Evolutionary conservation across 2,113 vertebrate genomes (phyloP), one percentile per base, ranked within the genome.

Genomic region (Rhagologus leucostigma): DNA sequence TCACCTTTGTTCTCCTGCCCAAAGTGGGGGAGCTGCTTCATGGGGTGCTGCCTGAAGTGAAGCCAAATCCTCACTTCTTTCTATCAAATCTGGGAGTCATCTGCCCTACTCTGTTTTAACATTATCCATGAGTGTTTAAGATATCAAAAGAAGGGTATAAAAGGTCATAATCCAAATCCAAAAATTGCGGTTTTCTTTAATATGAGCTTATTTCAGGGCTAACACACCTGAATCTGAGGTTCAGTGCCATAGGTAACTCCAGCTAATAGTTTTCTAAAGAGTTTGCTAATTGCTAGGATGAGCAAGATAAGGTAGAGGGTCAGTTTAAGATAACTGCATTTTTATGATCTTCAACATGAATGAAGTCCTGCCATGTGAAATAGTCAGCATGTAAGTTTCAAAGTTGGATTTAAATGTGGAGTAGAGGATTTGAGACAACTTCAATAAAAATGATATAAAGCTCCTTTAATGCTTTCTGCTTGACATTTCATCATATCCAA

Each of bases 1-100:
- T 33, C 44, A 20, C 19, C 52, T 74, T 80, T 29, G 5, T 33
- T 63, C 42, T 64, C 23, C 30, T 18, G 8, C 59, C 68, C 76
- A 57, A 44, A 71, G 64, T 70, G 22, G 39, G 13, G 55, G 13
- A 70, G 4, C 3, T 33, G 15, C 46, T 55, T 29, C 24, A 1
- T 8, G 17, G 7, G 18, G 5, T 6, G 1, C 30, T 37, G 7
- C 16, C 46, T 42, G 21, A 47, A 70, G 9, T 42, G 21, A 46
- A 67, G 9, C 3, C 37, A 87, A 67, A 39, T 46, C 56, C 33
- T 78, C 17, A 3, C 27, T 35, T 62, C 2, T 44, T 65, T 44
- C n/a, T 6, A 15, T 56, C 2, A 0, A 14, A 16, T 35, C 15
- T 0, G 0, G 33, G 33, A 67, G 11, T 50, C 21, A 24, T 60